Percentiles rank a stretch among this genome's conserved stretches.
Conservation (phyloP, 2,113 vertebrate genomes). For the Petaurus breviceps region DNA sequence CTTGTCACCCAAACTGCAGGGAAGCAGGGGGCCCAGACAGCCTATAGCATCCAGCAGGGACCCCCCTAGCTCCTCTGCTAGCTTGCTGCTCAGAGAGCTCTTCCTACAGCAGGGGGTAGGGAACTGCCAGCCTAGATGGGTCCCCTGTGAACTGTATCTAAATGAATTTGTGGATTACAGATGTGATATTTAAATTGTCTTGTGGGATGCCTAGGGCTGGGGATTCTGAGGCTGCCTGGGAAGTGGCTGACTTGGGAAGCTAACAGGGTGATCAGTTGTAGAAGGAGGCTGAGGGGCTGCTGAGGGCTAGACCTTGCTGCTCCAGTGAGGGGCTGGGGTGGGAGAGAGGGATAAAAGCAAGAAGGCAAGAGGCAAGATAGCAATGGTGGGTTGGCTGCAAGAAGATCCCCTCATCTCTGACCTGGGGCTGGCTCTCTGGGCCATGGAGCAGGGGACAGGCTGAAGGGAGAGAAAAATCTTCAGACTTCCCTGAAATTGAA, state of each 20-base stretch:
- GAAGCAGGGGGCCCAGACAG: neutral
- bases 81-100: neutral
- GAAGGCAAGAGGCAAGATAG: neutral
- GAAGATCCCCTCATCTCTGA: neutral
- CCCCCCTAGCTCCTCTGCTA: neutral
- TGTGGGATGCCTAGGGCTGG: neutral
- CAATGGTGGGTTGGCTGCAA: neutral
- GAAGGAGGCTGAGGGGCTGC: neutral
- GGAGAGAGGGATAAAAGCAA: neutral
- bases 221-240: accelerated
- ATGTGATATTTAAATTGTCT: neutral
- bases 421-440: neutral
- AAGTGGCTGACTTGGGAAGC: neutral
- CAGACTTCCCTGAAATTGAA: neutral
- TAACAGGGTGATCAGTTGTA: neutral
- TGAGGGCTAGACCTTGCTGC: neutral
- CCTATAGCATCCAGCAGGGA: neutral
- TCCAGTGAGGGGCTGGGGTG: accelerated
- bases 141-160: neutral
- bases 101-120: neutral
- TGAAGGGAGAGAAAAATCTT: neutral
- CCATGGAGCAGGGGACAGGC: neutral
- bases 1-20: neutral
- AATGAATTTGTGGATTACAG: accelerated
- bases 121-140: neutral